A percentile compares a stretch with the other conserved stretches of the same genome.
Conservation (phyloP, 2,797 vertebrate genomes). For the Anabacerthia variegaticeps region DNA sequence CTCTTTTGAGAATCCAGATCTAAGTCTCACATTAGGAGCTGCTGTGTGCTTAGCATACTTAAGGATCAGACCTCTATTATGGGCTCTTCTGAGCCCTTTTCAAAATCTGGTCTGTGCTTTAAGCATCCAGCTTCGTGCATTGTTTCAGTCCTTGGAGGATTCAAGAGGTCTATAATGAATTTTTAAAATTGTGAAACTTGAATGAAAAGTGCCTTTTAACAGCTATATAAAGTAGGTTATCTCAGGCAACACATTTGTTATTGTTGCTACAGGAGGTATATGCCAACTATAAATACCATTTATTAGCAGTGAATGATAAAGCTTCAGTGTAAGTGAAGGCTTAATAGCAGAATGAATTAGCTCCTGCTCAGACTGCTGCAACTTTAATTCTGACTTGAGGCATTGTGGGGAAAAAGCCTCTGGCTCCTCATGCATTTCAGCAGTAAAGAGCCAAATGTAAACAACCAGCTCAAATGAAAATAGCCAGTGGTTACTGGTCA, state of each 20-base stretch:
- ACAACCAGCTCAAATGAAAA: neutral
- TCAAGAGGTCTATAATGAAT: constrained; percentile 60
- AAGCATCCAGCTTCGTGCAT: neutral
- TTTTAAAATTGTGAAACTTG: constrained; percentile 58
- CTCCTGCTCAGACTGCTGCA: constrained; percentile 55
- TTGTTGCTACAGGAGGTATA: constrained; percentile 68
- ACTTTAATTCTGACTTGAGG: constrained; percentile 69
- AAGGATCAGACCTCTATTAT: neutral
- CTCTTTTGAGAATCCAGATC: constrained; percentile 53
- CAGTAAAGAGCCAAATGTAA: neutral
- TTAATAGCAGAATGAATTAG: constrained; percentile 72
- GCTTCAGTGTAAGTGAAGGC: constrained; percentile 63
- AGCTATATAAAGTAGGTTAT: constrained; percentile 66
- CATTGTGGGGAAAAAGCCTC: neutral
- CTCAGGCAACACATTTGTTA: constrained; percentile 67
- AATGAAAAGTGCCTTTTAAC: constrained; percentile 54
- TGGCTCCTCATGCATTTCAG: neutral
- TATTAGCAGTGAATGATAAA: constrained; percentile 65
- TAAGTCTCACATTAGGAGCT: constrained; percentile 21
- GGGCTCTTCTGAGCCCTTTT: constrained; percentile 11
- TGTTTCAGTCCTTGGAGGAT: constrained; percentile 57
- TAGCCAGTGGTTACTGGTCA: neutral
- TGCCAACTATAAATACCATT: constrained; percentile 61
- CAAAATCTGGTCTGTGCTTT: constrained; percentile 28
- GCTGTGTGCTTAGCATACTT: constrained; percentile 39